Evolutionary conservation across 2,113 vertebrate genomes (phyloP), one percentile per base, ranked within the genome.

Genomic region (Sorex fumeus): DNA sequence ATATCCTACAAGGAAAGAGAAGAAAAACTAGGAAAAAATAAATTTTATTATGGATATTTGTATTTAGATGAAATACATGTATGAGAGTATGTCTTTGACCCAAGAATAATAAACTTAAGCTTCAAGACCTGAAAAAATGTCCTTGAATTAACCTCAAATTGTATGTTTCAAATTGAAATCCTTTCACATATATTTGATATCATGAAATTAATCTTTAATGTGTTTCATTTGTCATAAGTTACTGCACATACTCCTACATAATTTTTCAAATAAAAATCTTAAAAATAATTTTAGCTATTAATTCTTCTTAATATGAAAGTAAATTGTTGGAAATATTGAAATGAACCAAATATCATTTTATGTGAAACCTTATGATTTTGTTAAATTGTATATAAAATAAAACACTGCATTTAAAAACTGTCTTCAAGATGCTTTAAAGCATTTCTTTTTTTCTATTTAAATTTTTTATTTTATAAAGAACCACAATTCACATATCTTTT

Each of bases 91-190:
- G 16, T 50, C 2, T 94, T 88, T 90, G 70, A 90, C 75, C 43
- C 64, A 90, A 78, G 94, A 87, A 67, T 93, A 76, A 19, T 88
- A 85, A 79, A n/a, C 43, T 45, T 71, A 87, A 93, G 18, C 27
- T 74, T 87, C 87, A 89, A 89, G 40, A 81, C 60, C 11, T 91
- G 23, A 89, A 92, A 95, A 75, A 34, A 85, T n/a, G 19, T 88
- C 81, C n/a, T 93, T 75, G 67, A 71, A 81, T 93, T 84, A 84
- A 16, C n/a, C 13, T 34, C 15, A 92, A 57, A 47, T 47, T 47
- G 13, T 18, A 5, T 19, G 18, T 11, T 18, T 57, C 53, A 57
- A 53, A 60, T 5, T 79, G 36, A 87, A 80, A 91, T 64, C 23
- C 34, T 71, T 80, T 92, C 23, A 83, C 28, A 80, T 88, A 62